phyloP scores from a whole-genome alignment of 2,888 invertebrate species.

The Villa cingulata region DNA sequence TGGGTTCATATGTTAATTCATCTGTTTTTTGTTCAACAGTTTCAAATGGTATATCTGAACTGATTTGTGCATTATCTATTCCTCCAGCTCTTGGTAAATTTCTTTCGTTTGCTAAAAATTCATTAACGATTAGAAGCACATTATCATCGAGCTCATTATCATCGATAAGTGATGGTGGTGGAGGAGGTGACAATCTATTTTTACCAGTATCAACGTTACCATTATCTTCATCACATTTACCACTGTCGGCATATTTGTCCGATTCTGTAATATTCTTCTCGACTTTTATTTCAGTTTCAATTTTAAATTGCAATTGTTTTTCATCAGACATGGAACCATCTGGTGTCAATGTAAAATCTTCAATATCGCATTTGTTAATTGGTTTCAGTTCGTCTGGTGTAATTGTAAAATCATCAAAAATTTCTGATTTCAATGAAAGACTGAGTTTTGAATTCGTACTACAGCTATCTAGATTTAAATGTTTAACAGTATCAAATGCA shows the following conservation, averaged over 20 bases:
- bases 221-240: neutral
- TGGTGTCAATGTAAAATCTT: conserved; percentile 19
- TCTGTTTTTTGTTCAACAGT: neutral
- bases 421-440: conserved; percentile 17
- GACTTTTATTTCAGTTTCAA: neutral
- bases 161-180: neutral
- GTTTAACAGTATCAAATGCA: conserved; percentile 17
- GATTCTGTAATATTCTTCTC: neutral
- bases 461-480: conserved; percentile 17
- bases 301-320: neutral
- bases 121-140: conserved; percentile 10
- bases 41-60: neutral
- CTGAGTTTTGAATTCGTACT: conserved; percentile 18
- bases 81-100: neutral
- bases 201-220: neutral
- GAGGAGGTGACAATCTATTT: neutral
- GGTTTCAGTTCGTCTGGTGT: conserved; percentile 14
- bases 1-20: neutral
- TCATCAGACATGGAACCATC: conserved; percentile 15
- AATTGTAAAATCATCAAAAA: conserved; percentile 18
- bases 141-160: conserved; percentile 1
- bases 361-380: conserved; percentile 15
- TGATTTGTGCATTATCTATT: too few species aligned
- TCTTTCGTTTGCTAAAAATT: conserved; percentile 14
- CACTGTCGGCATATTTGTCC: neutral